Base-by-base conservation (phyloP, 2,797 vertebrate genomes). In the Erpetoichthys calabaricus region DNA sequence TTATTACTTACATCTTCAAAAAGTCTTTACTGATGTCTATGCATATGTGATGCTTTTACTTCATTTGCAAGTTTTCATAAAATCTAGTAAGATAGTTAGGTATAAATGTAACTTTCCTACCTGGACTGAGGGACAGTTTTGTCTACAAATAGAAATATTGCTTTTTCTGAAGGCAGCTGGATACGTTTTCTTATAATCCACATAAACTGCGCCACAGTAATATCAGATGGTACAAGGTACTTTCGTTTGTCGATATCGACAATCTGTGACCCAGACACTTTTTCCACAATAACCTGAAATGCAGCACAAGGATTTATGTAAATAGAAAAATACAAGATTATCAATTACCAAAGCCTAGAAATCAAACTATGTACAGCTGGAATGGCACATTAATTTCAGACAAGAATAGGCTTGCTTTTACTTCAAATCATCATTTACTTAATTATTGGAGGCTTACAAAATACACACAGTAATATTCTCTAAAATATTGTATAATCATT, bases 121-220 rank as follows among this genome's bases (percentile, higher is more conserved):
- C 94, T 99, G 77, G 94, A 98, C 43, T 97, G 96, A 42, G 94
- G 96, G 54, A 98, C 94, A 5, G 94, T 99, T 84, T 99, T 99
- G 75, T 98, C 94, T 57, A 99, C 91, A 51, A 98, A 99, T 67
- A 98, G 87, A 76, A 99, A 99, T 81, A 99, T 99, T 63, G 96
- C 94, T 79, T 98, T 99, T 82, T 99, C 96, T 5, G 94, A 97
- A 45, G 96, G 96, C 71, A 99, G 87, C 60, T 97, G 94, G 78
- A 97, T 96, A 74, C 94, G 90, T 89, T 99, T 99, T 78, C 94
- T 87, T 83, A 98, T 98, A 82, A 98, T 98, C 96, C 93, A 98
- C 96, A 98, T 97, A 80, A 99, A 97, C 83, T 99, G 94, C 58
- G 96, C 94, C 86, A 98, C 94, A 0, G 96, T 99, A 75, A 99